Percentiles rank a stretch among this genome's conserved stretches.
These are phyloP conservation scores for Catocala sponsa DNA, from an alignment of 2,888 invertebrate species.

Conservation along the genomic window DNA sequence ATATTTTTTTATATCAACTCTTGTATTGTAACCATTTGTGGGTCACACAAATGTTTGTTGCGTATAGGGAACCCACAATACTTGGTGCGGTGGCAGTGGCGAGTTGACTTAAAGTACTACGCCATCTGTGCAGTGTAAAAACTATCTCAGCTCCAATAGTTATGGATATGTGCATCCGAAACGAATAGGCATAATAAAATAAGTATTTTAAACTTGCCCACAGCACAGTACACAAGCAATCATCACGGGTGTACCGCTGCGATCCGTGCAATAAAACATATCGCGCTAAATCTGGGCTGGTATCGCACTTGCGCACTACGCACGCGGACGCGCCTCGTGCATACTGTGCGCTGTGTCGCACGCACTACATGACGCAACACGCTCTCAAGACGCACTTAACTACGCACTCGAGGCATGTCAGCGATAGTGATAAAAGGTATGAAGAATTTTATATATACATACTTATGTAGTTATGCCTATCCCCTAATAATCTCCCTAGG, in stretches of 20 bases:
- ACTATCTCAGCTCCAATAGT: too few species aligned
- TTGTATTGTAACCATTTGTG: too few species aligned
- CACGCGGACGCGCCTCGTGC: slow-evolving; percentile 42
- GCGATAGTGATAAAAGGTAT: slow-evolving; percentile 60
- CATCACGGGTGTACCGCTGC: slow-evolving; percentile 58
- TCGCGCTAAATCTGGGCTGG: slow-evolving; percentile 59
- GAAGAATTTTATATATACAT: slow-evolving; percentile 9
- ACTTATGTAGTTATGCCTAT: too few species aligned
- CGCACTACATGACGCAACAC: slow-evolving; percentile 56
- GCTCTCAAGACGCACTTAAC: slow-evolving; percentile 62
- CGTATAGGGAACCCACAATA: too few species aligned
- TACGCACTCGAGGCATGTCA: slow-evolving; percentile 65
- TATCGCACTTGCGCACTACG: slow-evolving; percentile 46
- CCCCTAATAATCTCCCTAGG: too few species aligned
- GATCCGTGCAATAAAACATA: slow-evolving; percentile 59
- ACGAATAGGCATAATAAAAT: too few species aligned
- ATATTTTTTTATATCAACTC: too few species aligned
- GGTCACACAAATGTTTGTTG: too few species aligned
- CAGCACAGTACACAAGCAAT: slow-evolving; percentile 65
- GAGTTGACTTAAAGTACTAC: not conserved
- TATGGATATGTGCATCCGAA: too few species aligned
- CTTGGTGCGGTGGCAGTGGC: too few species aligned
- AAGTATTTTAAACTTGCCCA: not conserved
- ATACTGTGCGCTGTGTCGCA: slow-evolving; percentile 56
- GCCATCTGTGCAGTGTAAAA: too few species aligned